Conservation (phyloP, 2,888 invertebrate genomes). For the Callyntrura sp. region DNA sequence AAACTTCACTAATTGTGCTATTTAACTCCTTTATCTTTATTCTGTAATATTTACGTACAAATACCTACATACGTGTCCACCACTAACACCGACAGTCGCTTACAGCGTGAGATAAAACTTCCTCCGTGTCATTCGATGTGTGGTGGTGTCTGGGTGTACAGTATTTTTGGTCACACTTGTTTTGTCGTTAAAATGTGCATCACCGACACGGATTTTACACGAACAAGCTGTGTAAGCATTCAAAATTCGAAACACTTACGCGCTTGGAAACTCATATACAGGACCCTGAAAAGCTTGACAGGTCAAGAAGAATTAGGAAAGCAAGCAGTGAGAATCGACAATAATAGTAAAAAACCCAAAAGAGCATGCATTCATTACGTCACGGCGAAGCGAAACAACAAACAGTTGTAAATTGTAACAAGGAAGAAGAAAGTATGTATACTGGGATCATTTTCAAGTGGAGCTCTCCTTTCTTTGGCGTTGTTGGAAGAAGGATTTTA, state of each 20-base stretch:
- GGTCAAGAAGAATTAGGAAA: slow-evolving; percentile 63
- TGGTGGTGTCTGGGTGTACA: slow-evolving; percentile 11
- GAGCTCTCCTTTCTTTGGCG: slow-evolving; percentile 6
- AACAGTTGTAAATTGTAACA: slow-evolving; percentile 52
- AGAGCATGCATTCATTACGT: slow-evolving; percentile 44
- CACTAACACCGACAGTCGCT: too few species aligned
- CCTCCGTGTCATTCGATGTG: neutral
- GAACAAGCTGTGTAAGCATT: slow-evolving; percentile 57
- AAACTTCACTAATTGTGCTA: slow-evolving; percentile 20
- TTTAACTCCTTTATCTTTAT: slow-evolving; percentile 22
- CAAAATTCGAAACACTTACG: slow-evolving; percentile 75
- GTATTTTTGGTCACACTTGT: slow-evolving; percentile 73
- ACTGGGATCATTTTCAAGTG: slow-evolving; percentile 42
- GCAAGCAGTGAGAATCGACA: slow-evolving; percentile 2
- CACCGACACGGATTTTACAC: slow-evolving; percentile 67
- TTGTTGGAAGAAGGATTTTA: neutral
- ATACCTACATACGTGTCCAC: too few species aligned
- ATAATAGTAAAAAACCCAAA: slow-evolving; percentile 49
- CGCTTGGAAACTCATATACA: slow-evolving; percentile 30
- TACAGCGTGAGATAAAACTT: slow-evolving; percentile 60
- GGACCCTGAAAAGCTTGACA: slow-evolving; percentile 58
- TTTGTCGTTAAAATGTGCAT: slow-evolving; percentile 72
- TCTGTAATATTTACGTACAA: neutral
- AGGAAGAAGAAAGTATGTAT: too few species aligned
- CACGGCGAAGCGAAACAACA: slow-evolving; percentile 41